Percentiles rank a stretch among this genome's conserved stretches.
Evolutionary conservation across 2,888 invertebrate genomes (phyloP).

Genomic region (Platyscelio sp.): DNA sequence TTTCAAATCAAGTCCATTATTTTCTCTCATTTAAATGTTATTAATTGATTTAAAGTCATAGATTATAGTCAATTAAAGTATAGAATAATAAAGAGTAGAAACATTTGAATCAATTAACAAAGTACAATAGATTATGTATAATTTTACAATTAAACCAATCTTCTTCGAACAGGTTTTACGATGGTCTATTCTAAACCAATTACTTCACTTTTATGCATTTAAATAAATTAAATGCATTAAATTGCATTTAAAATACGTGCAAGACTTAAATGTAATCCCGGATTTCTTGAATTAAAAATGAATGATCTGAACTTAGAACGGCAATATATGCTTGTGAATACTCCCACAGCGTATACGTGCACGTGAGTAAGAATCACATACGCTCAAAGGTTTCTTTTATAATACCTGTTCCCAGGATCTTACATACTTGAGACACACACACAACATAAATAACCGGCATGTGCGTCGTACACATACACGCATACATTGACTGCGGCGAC

Average conservation of each 20-base stretch:
- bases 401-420: constrained; percentile 64
- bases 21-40: too few species aligned
- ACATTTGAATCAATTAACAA: too few species aligned
- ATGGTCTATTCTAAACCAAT: constrained; percentile 15
- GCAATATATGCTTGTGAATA: constrained; percentile 30
- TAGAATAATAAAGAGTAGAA: too few species aligned
- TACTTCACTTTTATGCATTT: constrained; percentile 1
- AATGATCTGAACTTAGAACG: constrained; percentile 61
- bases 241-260: constrained; percentile 17
- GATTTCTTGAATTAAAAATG: constrained; percentile 45
- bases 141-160: not conserved
- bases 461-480: constrained; percentile 10
- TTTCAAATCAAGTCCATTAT: too few species aligned
- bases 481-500: not conserved
- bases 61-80: too few species aligned
- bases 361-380: constrained; percentile 22
- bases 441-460: constrained; percentile 33
- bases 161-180: constrained; percentile 19
- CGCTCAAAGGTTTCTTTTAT: constrained; percentile 41
- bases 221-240: too few species aligned
- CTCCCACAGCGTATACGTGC: constrained; percentile 46
- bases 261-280: constrained; percentile 35
- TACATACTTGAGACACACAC: constrained; percentile 11
- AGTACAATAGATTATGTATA: too few species aligned
- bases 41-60: too few species aligned